Percentiles rank a stretch among this genome's conserved stretches.
Conservation (phyloP, 2,888 invertebrate genomes). For the Sthenelais limicola region DNA sequence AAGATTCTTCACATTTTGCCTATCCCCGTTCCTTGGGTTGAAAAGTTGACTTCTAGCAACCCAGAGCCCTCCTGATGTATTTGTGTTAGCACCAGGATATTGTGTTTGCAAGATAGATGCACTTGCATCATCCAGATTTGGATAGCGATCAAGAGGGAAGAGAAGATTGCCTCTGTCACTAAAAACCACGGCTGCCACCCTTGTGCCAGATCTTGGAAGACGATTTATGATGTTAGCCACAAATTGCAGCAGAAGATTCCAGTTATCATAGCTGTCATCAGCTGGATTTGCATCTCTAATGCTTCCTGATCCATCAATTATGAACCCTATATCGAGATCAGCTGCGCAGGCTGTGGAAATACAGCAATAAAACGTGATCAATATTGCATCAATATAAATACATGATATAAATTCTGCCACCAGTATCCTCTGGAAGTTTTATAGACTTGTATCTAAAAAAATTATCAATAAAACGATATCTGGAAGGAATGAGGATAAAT, state of each 20-base stretch:
- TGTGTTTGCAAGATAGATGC: constrained; percentile 16
- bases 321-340: constrained; percentile 43
- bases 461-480: no score
- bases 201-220: constrained; percentile 3
- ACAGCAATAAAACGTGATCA: neutral
- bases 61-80: constrained; percentile 42
- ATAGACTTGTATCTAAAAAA: no score
- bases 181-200: constrained; percentile 41
- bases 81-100: constrained; percentile 43
- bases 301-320: constrained; percentile 46
- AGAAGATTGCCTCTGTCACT: constrained; percentile 30
- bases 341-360: neutral
- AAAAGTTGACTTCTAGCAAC: constrained; percentile 21
- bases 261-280: constrained; percentile 39
- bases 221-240: constrained; percentile 26
- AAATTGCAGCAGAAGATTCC: constrained; percentile 37
- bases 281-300: constrained; percentile 41
- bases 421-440: no score
- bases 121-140: neutral
- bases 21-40: constrained; percentile 32
- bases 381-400: neutral
- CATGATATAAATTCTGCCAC: no score
- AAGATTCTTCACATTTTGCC: constrained; percentile 38
- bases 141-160: constrained; percentile 19
- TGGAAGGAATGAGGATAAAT: no score